Evolutionary conservation across 1,140 invertebrate genomes (phyloP).

Genomic region (Acromyrmex echinatior): DNA sequence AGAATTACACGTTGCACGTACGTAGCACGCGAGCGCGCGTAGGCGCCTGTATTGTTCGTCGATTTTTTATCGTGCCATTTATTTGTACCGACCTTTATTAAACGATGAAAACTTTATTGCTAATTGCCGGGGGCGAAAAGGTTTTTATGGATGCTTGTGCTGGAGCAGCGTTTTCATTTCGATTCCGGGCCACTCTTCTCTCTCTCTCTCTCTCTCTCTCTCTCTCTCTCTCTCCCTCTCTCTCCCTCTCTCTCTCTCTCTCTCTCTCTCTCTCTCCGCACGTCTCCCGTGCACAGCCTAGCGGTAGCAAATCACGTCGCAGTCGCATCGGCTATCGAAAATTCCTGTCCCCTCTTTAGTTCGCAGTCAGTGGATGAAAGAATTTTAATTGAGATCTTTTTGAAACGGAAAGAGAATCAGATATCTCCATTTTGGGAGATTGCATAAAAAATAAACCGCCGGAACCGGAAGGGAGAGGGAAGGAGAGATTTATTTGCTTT

Average conservation of each 20-base stretch:
- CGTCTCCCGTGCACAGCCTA: neutral
- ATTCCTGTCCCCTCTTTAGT: constrained; percentile 19
- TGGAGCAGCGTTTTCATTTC: constrained; percentile 82
- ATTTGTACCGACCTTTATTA: constrained; percentile 85
- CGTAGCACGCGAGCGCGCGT: constrained; percentile 60
- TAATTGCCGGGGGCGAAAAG: constrained; percentile 83
- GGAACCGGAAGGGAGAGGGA: neutral
- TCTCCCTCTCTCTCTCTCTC: too few species aligned
- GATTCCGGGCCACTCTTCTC: constrained; percentile 72
- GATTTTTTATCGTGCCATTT: constrained; percentile 85
- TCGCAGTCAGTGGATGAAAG: constrained; percentile 63
- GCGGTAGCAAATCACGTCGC: constrained; percentile 39
- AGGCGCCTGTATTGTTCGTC: constrained; percentile 78
- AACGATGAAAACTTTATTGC: constrained; percentile 86
- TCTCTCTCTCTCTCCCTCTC: constrained; percentile 35
- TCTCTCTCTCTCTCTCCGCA: constrained; percentile 18
- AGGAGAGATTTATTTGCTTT: neutral
- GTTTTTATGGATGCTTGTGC: constrained; percentile 82
- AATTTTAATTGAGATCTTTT: constrained; percentile 64
- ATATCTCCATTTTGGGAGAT: constrained; percentile 49
- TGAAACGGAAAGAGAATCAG: neutral
- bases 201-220: neutral
- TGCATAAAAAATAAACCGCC: neutral
- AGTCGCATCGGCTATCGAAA: constrained; percentile 55
- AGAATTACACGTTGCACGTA: constrained; percentile 68